Evolutionary conservation across 2,113 vertebrate genomes (phyloP).

Genomic region (Periophthalmodon schlosseri): DNA sequence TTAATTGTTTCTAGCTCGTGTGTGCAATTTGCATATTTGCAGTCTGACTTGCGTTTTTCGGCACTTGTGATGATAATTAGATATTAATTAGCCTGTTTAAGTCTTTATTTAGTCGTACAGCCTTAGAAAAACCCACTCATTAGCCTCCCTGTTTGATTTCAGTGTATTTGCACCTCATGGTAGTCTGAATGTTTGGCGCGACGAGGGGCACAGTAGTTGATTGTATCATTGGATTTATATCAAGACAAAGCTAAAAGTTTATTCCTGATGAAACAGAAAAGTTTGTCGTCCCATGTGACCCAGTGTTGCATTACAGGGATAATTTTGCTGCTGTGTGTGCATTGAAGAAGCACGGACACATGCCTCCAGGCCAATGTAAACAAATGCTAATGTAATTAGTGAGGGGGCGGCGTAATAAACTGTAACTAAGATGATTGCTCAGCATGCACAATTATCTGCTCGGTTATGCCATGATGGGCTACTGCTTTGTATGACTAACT

Average conservation of each 20-base stretch:
- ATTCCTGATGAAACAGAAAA: conserved; percentile 6
- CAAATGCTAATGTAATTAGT: conserved; percentile 80
- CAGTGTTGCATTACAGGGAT: conserved; percentile 44
- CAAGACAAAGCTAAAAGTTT: conserved; percentile 21
- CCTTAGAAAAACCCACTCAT: background rate
- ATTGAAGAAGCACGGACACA: conserved; percentile 47
- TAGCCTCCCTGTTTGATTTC: background rate
- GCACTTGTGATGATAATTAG: conserved; percentile 50
- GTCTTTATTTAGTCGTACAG: conserved; percentile 18
- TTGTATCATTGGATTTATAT: background rate
- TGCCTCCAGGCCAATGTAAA: conserved; percentile 76
- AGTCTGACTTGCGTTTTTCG: conserved; percentile 35
- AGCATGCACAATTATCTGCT: conserved; percentile 65
- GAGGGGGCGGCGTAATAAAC: conserved; percentile 74
- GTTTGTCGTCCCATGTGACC: conserved; percentile 6
- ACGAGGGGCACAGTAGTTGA: background rate
- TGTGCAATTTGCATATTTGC: conserved; percentile 28
- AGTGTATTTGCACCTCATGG: background rate
- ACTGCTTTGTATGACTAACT: conserved; percentile 50
- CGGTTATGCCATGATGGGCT: conserved; percentile 54
- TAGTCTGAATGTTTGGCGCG: background rate
- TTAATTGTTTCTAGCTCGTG: background rate
- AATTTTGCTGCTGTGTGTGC: conserved; percentile 31
- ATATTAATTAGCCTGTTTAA: conserved; percentile 45
- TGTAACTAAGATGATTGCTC: conserved; percentile 79